Conservation (phyloP, 2,113 vertebrate genomes). For the Crotalus horridus region DNA sequence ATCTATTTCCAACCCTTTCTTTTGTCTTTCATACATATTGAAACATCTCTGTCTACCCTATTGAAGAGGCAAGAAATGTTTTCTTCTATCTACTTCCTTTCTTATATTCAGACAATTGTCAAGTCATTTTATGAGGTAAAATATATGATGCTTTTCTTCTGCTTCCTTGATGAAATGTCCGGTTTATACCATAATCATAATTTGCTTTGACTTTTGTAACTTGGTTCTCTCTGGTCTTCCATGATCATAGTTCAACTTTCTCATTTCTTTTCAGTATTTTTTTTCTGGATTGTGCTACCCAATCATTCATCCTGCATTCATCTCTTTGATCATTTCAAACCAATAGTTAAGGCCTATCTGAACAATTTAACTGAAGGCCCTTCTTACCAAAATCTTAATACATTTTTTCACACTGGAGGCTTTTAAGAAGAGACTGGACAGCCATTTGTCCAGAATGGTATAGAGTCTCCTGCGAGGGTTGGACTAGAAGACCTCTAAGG, state of each 20-base stretch:
- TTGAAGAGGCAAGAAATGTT: background rate
- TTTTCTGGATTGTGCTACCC: background rate
- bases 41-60: background rate
- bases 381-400: background rate
- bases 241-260: no score
- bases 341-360: background rate
- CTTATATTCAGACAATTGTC: background rate
- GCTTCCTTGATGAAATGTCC: background rate
- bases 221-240: background rate
- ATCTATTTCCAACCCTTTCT: background rate
- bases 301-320: background rate
- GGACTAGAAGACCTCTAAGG: no score
- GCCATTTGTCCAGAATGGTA: background rate
- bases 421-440: background rate
- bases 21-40: background rate
- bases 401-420: background rate
- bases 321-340: background rate
- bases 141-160: background rate
- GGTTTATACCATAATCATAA: background rate
- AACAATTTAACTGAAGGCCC: background rate
- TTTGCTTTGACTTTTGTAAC: background rate
- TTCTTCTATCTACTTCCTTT: background rate
- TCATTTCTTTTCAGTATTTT: background rate
- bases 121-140: background rate
- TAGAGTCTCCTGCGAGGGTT: background rate